These are phyloP conservation scores for Drosophila ananassae DNA, from an alignment of 1,140 invertebrate genomes.

Conservation along the genomic window DNA sequence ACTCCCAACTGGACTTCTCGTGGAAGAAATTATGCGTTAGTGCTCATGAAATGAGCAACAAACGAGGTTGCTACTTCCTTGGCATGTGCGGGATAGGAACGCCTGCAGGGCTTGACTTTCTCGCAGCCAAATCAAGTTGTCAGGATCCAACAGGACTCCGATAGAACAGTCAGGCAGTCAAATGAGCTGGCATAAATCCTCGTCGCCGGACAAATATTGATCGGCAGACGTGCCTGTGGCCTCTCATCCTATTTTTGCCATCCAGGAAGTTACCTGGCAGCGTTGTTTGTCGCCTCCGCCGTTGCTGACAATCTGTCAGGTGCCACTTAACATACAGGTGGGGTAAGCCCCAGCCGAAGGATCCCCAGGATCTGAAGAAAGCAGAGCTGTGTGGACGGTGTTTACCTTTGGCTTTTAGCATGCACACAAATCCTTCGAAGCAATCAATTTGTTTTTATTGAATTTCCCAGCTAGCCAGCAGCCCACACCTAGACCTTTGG, in stretches of 20 bases:
- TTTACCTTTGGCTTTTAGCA: slow-evolving; percentile 61
- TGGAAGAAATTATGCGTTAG: slow-evolving; percentile 63
- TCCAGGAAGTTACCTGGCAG: slow-evolving; percentile 39
- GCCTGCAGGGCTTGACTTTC: slow-evolving; percentile 29
- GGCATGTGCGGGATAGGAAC: slow-evolving; percentile 8
- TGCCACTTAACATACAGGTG: slow-evolving; percentile 70
- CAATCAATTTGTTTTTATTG: slow-evolving; percentile 81
- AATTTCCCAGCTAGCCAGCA: slow-evolving; percentile 56
- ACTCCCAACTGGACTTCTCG: slow-evolving; percentile 1
- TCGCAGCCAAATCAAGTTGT: slow-evolving; percentile 69
- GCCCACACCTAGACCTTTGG: slow-evolving; percentile 18
- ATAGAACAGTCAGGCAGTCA: slow-evolving; percentile 35
- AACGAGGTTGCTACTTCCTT: slow-evolving; percentile 41
- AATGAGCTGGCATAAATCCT: slow-evolving; percentile 75
- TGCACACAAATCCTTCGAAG: slow-evolving; percentile 69
- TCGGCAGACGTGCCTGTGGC: slow-evolving; percentile 24
- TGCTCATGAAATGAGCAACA: slow-evolving; percentile 49
- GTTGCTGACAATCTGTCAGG: slow-evolving; percentile 63
- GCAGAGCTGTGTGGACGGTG: slow-evolving; percentile 28
- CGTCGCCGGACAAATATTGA: slow-evolving; percentile 52
- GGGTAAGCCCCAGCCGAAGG: slow-evolving; percentile 16
- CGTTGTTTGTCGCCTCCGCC: slow-evolving; percentile 54
- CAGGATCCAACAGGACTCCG: slow-evolving; percentile 15
- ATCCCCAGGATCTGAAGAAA: neutral
- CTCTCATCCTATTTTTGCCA: neutral